Evolutionary conservation across 2,113 vertebrate species (phyloP).

Genomic region (Grammomys dolichurus): DNA sequence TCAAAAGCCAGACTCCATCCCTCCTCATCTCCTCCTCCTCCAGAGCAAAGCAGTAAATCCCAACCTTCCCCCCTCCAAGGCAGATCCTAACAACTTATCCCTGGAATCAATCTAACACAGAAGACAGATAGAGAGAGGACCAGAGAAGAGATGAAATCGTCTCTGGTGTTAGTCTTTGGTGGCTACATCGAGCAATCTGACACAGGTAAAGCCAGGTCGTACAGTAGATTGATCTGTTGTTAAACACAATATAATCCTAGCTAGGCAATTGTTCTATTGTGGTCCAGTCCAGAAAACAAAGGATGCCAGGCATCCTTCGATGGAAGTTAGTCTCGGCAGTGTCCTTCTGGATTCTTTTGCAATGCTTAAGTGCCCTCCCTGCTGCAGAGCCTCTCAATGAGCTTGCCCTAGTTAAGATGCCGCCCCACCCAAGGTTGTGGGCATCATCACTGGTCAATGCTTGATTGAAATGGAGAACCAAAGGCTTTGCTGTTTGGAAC

Average conservation of each 20-base stretch:
- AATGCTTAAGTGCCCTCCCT: not conserved
- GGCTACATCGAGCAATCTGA: not conserved
- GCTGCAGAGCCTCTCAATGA: not conserved
- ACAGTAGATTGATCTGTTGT: not conserved
- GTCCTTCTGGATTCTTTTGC: not conserved
- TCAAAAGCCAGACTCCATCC: not conserved
- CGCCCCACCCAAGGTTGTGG: not conserved
- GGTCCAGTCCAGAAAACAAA: slow-evolving; percentile 1
- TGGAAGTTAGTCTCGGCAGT: not conserved
- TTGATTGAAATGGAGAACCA: not conserved
- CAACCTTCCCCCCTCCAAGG: not conserved
- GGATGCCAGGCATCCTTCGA: not conserved
- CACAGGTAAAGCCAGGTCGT: not conserved
- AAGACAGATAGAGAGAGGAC: not conserved
- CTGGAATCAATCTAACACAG: not conserved
- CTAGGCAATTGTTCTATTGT: not conserved
- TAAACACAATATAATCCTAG: not conserved
- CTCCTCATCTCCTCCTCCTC: not conserved
- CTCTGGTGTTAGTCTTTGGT: not conserved
- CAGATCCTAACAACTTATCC: not conserved
- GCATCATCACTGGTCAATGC: fast-evolving
- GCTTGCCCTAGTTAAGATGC: not conserved
- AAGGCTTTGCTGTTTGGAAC: not conserved
- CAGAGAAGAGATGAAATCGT: not conserved
- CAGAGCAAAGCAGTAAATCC: not conserved